Evolutionary conservation across 2,113 vertebrate genomes (phyloP).

Genomic region (Tetraodon nigroviridis): DNA sequence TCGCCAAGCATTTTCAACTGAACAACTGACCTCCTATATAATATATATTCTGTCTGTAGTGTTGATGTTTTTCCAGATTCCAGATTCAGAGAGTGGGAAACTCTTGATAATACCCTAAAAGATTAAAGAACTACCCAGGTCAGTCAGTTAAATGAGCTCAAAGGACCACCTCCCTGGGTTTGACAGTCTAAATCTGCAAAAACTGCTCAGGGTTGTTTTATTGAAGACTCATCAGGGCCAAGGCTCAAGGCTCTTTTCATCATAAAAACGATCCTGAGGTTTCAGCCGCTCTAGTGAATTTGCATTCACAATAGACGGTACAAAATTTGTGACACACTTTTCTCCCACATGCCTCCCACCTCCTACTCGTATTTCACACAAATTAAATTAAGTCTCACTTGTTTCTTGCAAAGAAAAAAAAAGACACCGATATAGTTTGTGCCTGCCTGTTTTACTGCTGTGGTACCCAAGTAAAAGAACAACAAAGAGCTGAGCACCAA

Average conservation of each 20-base stretch:
- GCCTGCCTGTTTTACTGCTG: conserved; percentile 19
- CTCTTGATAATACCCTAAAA: conserved; percentile 1
- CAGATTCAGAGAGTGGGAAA: neutral
- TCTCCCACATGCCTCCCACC: conserved; percentile 12
- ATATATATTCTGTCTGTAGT: conserved; percentile 12
- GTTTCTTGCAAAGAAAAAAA: conserved; percentile 27
- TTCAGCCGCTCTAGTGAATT: conserved; percentile 39
- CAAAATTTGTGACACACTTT: conserved; percentile 13
- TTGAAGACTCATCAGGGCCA: conserved; percentile 42
- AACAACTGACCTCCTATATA: conserved; percentile 7
- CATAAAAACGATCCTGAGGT: conserved; percentile 46
- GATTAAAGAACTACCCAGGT: conserved; percentile 16
- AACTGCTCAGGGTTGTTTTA: conserved; percentile 39
- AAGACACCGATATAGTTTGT: neutral
- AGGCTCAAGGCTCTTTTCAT: conserved; percentile 45
- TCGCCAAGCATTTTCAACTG: conserved; percentile 15
- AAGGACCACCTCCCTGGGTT: conserved; percentile 9
- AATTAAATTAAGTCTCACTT: conserved; percentile 11
- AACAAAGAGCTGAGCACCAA: conserved; percentile 12
- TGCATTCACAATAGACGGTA: conserved; percentile 25
- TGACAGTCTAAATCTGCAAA: conserved; percentile 49
- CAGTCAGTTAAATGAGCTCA: conserved; percentile 36
- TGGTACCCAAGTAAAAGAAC: conserved; percentile 10
- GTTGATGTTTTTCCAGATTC: neutral
- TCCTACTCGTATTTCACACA: conserved; percentile 21